These are phyloP conservation scores for Cantharis rufa DNA, from an alignment of 2,888 invertebrate genomes.

Conservation along the genomic window DNA sequence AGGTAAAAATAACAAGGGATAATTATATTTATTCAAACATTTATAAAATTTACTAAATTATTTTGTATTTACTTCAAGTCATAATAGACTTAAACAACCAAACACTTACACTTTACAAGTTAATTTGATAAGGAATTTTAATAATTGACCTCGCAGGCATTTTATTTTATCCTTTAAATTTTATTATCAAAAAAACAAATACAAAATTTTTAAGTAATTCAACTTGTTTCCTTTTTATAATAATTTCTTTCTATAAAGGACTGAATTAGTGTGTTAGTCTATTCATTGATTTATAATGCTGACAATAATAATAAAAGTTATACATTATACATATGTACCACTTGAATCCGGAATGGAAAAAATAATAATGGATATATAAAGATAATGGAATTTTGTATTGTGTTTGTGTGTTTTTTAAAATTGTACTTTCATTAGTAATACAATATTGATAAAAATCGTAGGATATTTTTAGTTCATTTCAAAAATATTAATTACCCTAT, in stretches of 20 bases:
- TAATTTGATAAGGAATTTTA: background rate
- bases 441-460: background rate
- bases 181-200: background rate
- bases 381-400: background rate
- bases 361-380: background rate
- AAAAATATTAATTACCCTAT: background rate
- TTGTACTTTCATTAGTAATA: background rate
- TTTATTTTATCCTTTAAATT: background rate
- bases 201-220: background rate
- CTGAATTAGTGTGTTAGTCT: background rate
- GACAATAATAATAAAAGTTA: background rate
- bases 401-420: background rate
- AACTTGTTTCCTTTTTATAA: background rate
- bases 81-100: background rate
- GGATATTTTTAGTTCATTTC: background rate
- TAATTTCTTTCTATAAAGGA: background rate
- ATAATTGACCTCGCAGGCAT: background rate
- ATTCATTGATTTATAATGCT: background rate
- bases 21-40: background rate
- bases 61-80: background rate
- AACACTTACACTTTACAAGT: background rate
- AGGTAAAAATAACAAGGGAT: background rate
- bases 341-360: background rate
- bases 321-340: background rate
- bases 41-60: background rate